phyloP scores from a whole-genome alignment of 2,113 vertebrate species.

The Tichodroma muraria region DNA sequence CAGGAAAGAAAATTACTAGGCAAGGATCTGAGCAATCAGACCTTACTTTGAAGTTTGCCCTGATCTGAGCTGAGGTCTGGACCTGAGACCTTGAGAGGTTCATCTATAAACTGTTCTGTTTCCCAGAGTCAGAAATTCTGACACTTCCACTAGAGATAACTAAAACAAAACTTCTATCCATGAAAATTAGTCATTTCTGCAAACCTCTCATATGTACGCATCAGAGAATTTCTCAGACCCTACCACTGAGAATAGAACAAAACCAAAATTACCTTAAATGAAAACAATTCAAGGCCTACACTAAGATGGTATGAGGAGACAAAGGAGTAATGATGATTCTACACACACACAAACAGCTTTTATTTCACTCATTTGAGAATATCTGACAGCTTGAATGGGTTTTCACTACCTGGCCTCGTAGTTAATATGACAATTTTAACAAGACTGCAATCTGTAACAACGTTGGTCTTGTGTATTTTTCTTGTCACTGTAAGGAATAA shows the following conservation, averaged over 20 bases:
- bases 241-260: not conserved
- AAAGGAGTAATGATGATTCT: slow-evolving; percentile 11
- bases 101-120: not conserved
- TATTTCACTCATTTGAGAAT: slow-evolving; percentile 32
- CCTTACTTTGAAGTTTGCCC: not conserved
- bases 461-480: slow-evolving; percentile 17
- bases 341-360: slow-evolving; percentile 47
- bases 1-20: not conserved
- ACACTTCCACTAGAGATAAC: not conserved
- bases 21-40: not conserved
- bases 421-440: slow-evolving; percentile 48
- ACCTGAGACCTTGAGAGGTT: not conserved
- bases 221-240: not conserved
- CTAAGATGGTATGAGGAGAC: not conserved
- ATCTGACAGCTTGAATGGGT: slow-evolving; percentile 57
- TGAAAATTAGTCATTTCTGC: not conserved
- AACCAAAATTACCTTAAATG: slow-evolving; percentile 21
- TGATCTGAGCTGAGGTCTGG: not conserved
- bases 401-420: slow-evolving; percentile 19
- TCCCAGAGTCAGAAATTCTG: not conserved
- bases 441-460: slow-evolving; percentile 29
- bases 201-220: not conserved
- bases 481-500: slow-evolving; percentile 29
- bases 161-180: not conserved
- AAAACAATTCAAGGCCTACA: slow-evolving; percentile 21